These are phyloP conservation scores for Triplophysa siluroides DNA, from an alignment of 2,113 vertebrate species.

Conservation along the genomic window DNA sequence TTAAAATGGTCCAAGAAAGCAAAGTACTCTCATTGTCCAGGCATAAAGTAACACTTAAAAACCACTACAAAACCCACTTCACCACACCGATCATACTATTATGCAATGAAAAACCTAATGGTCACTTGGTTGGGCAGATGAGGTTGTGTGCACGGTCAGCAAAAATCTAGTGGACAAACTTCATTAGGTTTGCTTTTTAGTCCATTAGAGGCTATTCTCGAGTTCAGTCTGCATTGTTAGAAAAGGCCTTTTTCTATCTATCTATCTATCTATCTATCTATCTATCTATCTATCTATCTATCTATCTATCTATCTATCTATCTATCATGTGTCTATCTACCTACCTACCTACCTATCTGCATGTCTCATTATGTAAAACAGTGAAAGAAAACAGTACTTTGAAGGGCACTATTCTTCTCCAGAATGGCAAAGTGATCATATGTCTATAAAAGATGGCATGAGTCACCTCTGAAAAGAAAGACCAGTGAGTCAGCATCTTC, in stretches of 20 bases:
- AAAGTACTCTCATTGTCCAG: conserved; percentile 44
- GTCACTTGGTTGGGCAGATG: conserved; percentile 43
- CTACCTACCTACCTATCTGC: neutral
- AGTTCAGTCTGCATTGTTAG: conserved; percentile 14
- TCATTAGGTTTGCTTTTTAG: conserved; percentile 52
- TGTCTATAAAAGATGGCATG: conserved; percentile 42
- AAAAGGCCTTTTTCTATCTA: conserved; percentile 11
- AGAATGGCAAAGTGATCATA: conserved; percentile 36
- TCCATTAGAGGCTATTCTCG: conserved; percentile 46
- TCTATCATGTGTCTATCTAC: neutral
- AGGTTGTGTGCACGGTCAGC: conserved; percentile 51
- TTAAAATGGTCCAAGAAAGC: conserved; percentile 42
- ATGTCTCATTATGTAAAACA: neutral
- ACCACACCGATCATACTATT: conserved; percentile 39
- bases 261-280: neutral
- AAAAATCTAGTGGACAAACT: conserved; percentile 50
- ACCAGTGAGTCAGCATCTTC: conserved; percentile 53
- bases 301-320: neutral
- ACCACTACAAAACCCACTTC: conserved; percentile 44
- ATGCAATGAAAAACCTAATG: conserved; percentile 42
- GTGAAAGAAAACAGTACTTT: conserved; percentile 13
- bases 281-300: no score
- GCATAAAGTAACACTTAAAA: conserved; percentile 55
- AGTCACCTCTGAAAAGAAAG: conserved; percentile 45
- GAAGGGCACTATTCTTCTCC: conserved; percentile 16